Evolutionary conservation across 2,888 invertebrate species (phyloP).

Genomic region (Eurytoma californica): DNA sequence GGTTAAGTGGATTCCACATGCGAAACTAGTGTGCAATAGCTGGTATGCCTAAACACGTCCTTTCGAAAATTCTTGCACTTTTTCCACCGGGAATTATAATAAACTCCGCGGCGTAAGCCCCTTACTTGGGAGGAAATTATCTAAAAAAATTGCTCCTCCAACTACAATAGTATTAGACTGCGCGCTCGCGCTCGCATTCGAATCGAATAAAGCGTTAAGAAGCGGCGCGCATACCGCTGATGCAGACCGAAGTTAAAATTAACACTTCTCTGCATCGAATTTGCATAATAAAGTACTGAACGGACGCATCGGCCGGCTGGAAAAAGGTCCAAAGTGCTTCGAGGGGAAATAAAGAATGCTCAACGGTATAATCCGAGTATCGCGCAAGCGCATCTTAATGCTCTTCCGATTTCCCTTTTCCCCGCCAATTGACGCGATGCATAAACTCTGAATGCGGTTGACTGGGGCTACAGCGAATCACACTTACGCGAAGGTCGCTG

Average conservation of each 20-base stretch:
- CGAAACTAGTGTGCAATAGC: conserved; percentile 5
- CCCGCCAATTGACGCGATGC: conserved; percentile 67
- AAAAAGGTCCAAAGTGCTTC: conserved; percentile 29
- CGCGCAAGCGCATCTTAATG: conserved; percentile 38
- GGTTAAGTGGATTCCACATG: conserved; percentile 71
- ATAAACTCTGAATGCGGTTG: conserved; percentile 65
- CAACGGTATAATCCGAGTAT: conserved; percentile 40
- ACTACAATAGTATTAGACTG: too few species aligned
- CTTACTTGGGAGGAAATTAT: conserved; percentile 1
- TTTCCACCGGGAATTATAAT: conserved; percentile 18
- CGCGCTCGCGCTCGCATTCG: too few species aligned
- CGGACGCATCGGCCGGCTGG: neutral
- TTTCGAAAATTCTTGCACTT: conserved; percentile 2
- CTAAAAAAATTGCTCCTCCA: neutral
- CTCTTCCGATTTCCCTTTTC: conserved; percentile 30
- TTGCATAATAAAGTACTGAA: conserved; percentile 22
- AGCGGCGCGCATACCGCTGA: too few species aligned
- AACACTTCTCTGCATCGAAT: conserved; percentile 15
- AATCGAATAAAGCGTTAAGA: too few species aligned
- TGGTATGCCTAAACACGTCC: neutral
- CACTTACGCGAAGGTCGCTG: conserved; percentile 63
- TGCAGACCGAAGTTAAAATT: neutral
- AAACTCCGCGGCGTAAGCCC: neutral
- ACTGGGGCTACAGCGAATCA: conserved; percentile 68
- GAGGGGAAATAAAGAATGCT: conserved; percentile 24